A percentile compares a stretch with the other conserved stretches of the same genome.
These are phyloP conservation scores for Orthonychiurus folsomi DNA, from an alignment of 2,888 invertebrate species.

Conservation along the genomic window DNA sequence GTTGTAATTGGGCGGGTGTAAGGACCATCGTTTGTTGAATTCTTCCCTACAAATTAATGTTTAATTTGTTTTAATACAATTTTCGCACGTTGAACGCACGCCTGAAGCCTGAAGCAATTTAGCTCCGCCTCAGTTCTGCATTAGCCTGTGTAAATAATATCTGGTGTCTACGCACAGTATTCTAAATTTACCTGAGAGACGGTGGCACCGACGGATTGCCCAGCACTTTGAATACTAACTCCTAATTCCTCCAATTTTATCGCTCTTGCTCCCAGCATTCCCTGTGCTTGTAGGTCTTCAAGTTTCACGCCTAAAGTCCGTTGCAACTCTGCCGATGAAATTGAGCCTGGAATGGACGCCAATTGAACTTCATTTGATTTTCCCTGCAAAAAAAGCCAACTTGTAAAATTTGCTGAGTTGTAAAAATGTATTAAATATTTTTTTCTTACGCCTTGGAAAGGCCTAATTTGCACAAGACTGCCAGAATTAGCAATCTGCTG, in stretches of 20 bases:
- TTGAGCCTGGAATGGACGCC: conserved; percentile 31
- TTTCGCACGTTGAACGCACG: background rate
- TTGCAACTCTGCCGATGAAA: conserved; percentile 33
- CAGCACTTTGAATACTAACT: conserved; percentile 15
- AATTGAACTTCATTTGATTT: conserved; percentile 34
- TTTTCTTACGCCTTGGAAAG: conserved; percentile 33
- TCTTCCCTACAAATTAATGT: background rate
- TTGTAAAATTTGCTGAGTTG: conserved; percentile 1
- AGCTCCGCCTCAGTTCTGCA: no score
- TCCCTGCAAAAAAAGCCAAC: conserved; percentile 30
- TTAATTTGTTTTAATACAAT: background rate
- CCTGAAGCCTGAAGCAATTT: background rate
- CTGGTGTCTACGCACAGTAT: no score
- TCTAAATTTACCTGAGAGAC: no score
- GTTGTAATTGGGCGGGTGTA: conserved; percentile 35
- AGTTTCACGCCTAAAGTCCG: conserved; percentile 35
- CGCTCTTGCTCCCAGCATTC: conserved; percentile 29
- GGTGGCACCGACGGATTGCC: no score
- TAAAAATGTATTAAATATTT: no score
- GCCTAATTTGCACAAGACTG: conserved; percentile 36
- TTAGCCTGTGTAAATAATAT: no score
- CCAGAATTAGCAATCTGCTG: conserved; percentile 35
- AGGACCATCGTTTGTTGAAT: conserved; percentile 26
- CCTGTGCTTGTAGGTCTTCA: conserved; percentile 36
- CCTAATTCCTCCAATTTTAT: conserved; percentile 36